Evolutionary conservation across 2,888 invertebrate species (phyloP).

Genomic region (Acleris holmiana): DNA sequence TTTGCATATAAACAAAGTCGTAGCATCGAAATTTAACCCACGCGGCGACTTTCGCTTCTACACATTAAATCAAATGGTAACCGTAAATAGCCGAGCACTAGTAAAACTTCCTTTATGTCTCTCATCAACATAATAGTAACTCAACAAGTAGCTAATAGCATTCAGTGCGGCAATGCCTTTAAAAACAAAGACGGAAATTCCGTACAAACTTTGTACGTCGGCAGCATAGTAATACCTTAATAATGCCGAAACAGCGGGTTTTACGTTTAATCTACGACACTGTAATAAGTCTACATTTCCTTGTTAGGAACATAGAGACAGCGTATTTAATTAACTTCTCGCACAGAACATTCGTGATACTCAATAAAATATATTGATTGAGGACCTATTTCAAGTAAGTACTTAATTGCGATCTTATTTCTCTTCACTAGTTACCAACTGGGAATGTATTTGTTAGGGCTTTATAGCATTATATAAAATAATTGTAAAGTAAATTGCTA

Average conservation of each 20-base stretch:
- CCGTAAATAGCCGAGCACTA: slow-evolving; percentile 17
- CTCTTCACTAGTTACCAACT: no score
- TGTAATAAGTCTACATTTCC: slow-evolving; percentile 27
- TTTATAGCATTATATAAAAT: no score
- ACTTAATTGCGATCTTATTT: no score
- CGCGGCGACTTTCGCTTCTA: slow-evolving; percentile 29
- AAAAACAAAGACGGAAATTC: slow-evolving; percentile 28
- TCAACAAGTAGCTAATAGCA: slow-evolving; percentile 30
- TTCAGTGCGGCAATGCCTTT: slow-evolving; percentile 31
- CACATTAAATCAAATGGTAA: slow-evolving; percentile 31
- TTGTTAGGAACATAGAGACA: neutral
- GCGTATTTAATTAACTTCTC: slow-evolving; percentile 16
- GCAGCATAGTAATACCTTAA: slow-evolving; percentile 36
- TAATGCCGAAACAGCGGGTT: slow-evolving; percentile 37
- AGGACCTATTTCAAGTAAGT: no score
- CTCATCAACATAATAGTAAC: slow-evolving; percentile 14
- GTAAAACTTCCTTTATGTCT: slow-evolving; percentile 19
- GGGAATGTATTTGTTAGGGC: no score
- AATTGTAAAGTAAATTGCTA: no score
- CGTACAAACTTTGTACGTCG: slow-evolving; percentile 34
- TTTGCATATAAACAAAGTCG: slow-evolving; percentile 35
- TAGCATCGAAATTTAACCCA: slow-evolving; percentile 29
- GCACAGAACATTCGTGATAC: no score
- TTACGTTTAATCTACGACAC: slow-evolving; percentile 36
- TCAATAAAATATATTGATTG: no score